These are phyloP conservation scores for Esox niger DNA, from an alignment of 2,113 vertebrate species.

Conservation along the genomic window DNA sequence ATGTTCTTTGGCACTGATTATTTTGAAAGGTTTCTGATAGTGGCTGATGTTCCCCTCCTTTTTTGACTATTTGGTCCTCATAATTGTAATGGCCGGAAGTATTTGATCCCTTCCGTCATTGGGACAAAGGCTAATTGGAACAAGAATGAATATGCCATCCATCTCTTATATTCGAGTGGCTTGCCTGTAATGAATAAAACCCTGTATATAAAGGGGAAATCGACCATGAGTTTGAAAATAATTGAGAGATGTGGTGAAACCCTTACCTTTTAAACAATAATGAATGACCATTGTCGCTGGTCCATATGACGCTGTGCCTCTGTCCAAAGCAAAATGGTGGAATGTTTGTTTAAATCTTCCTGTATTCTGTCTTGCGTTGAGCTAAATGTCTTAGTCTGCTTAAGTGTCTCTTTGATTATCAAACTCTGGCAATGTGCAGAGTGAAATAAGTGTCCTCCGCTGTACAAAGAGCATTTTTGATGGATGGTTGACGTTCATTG, in stretches of 20 bases:
- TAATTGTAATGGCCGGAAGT: slow-evolving; percentile 52
- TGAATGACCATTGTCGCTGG: not conserved
- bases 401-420: not conserved
- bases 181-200: not conserved
- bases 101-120: slow-evolving; percentile 16
- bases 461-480: slow-evolving; percentile 3
- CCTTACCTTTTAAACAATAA: not conserved
- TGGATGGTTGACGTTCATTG: slow-evolving; percentile 40
- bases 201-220: not conserved
- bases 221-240: not conserved
- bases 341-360: not conserved
- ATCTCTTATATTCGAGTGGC: not conserved
- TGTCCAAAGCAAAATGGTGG: too few relatives aligned
- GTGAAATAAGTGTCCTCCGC: slow-evolving; percentile 1
- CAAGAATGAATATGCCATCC: not conserved
- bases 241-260: not conserved
- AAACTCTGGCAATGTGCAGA: not conserved
- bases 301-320: too few relatives aligned
- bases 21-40: not conserved
- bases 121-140: slow-evolving; percentile 18
- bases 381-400: not conserved
- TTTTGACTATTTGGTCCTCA: slow-evolving; percentile 63
- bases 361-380: not conserved
- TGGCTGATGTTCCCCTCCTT: slow-evolving; percentile 11
- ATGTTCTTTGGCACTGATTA: slow-evolving; percentile 19